Conservation (phyloP, 2,888 invertebrate genomes). For the Lycaena phlaeas region DNA sequence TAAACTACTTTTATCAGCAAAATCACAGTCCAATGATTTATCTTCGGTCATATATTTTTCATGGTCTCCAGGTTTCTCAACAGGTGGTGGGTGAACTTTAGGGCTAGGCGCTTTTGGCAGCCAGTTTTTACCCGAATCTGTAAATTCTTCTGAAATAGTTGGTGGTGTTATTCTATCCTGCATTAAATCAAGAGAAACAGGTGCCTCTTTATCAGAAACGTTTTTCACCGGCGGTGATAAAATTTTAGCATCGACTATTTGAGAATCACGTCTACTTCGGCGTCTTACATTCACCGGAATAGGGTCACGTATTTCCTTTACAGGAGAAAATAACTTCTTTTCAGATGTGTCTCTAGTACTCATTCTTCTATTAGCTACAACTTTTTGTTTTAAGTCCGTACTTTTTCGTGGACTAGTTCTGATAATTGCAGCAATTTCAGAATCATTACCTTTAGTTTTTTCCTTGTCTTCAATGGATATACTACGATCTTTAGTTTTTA, state of each 20-base stretch:
- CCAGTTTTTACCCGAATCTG: constrained; percentile 52
- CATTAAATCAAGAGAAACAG: constrained; percentile 21
- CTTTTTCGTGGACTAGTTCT: constrained; percentile 42
- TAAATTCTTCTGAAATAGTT: constrained; percentile 34
- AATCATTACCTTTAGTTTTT: constrained; percentile 21
- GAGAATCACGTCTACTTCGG: constrained; percentile 24
- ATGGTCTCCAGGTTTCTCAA: constrained; percentile 53
- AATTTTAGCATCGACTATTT: constrained; percentile 22
- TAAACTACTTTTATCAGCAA: constrained; percentile 53
- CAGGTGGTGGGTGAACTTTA: constrained; percentile 45
- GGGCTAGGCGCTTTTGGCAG: constrained; percentile 53
- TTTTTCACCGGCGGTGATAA: constrained; percentile 28
- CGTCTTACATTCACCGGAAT: constrained; percentile 25
- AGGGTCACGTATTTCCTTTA: constrained; percentile 19
- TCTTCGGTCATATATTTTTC: constrained; percentile 66
- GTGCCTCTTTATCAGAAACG: constrained; percentile 20
- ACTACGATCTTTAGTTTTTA: constrained; percentile 27
- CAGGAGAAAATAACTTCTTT: constrained; percentile 22
- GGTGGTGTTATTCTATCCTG: constrained; percentile 38
- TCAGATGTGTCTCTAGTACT: constrained; percentile 30
- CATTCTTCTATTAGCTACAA: constrained; percentile 30
- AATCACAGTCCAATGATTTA: constrained; percentile 53
- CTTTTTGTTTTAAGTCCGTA: constrained; percentile 36
- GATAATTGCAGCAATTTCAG: constrained; percentile 19
- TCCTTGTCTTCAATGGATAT: constrained; percentile 52